A percentile compares a stretch with the other conserved stretches of the same genome.
Conservation (phyloP, 2,113 vertebrate genomes). For the Hassar affinis region DNA sequence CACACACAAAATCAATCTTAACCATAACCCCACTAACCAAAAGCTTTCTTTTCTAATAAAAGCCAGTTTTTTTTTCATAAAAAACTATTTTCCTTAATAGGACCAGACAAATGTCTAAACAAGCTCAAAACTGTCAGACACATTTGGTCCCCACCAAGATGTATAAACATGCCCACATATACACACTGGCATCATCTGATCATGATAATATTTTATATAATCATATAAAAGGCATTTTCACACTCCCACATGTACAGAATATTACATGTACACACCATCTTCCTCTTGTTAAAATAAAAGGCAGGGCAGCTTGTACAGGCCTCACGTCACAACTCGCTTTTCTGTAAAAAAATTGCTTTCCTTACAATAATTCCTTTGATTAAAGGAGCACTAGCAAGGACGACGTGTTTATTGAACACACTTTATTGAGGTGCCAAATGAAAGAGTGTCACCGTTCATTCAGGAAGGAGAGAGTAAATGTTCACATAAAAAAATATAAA, state of each 20-base stretch:
- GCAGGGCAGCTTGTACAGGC: background rate
- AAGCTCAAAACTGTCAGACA: background rate
- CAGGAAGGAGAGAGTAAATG: conserved; percentile 65
- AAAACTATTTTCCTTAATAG: background rate
- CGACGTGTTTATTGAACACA: conserved; percentile 65
- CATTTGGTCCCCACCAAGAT: background rate
- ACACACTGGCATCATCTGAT: background rate
- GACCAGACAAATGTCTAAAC: background rate
- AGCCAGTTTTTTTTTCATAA: background rate
- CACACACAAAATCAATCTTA: background rate
- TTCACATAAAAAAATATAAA: conserved; percentile 79
- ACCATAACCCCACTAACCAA: background rate
- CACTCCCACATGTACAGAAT: background rate
- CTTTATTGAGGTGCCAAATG: conserved; percentile 76
- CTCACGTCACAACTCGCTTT: too few species aligned
- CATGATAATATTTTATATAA: background rate
- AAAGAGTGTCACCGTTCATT: conserved; percentile 73
- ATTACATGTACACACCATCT: background rate
- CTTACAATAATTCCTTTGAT: background rate
- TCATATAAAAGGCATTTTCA: background rate
- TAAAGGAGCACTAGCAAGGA: background rate
- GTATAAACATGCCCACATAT: background rate
- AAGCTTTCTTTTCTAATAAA: background rate
- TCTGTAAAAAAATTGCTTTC: background rate
- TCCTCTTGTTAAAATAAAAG: background rate